Percentiles rank a stretch among this genome's conserved stretches.
Evolutionary conservation across 2,797 vertebrate genomes (phyloP).

Genomic region (Coregonus ussuriensis): DNA sequence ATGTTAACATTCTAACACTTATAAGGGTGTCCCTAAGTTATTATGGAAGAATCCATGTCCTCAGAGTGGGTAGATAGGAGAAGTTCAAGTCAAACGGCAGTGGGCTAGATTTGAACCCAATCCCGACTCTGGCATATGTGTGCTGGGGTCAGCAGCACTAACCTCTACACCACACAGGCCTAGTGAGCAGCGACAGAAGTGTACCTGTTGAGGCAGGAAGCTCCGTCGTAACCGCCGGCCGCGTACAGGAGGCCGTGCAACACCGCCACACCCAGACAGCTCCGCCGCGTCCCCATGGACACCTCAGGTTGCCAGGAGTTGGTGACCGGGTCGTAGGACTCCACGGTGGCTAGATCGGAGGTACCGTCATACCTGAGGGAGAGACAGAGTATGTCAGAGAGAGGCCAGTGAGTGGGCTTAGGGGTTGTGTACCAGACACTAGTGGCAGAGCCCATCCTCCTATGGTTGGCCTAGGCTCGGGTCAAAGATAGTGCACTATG

Average conservation of each 20-base stretch:
- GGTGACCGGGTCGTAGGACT: constrained; percentile 95
- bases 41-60: too few relatives aligned
- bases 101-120: too few relatives aligned
- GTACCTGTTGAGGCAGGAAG: constrained; percentile 97
- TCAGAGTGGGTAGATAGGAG: too few relatives aligned
- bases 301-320: constrained; percentile 96
- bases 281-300: constrained; percentile 96
- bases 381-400: neutral
- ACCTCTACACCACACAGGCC: too few relatives aligned
- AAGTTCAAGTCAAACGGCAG: too few relatives aligned
- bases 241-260: constrained; percentile 93
- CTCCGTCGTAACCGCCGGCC: constrained; percentile 95
- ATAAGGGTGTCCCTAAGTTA: too few relatives aligned
- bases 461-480: too few relatives aligned
- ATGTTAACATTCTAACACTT: too few relatives aligned
- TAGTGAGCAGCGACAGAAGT: too few relatives aligned
- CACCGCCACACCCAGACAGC: constrained; percentile 93
- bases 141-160: too few relatives aligned
- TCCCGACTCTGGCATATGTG: too few relatives aligned
- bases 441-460: neutral
- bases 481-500: too few relatives aligned
- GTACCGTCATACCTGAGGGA: constrained; percentile 90
- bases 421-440: neutral
- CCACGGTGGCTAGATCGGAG: constrained; percentile 94
- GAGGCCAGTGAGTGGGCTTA: neutral